Evolutionary conservation across 2,113 vertebrate species (phyloP).

Genomic region (Smithornis capensis): DNA sequence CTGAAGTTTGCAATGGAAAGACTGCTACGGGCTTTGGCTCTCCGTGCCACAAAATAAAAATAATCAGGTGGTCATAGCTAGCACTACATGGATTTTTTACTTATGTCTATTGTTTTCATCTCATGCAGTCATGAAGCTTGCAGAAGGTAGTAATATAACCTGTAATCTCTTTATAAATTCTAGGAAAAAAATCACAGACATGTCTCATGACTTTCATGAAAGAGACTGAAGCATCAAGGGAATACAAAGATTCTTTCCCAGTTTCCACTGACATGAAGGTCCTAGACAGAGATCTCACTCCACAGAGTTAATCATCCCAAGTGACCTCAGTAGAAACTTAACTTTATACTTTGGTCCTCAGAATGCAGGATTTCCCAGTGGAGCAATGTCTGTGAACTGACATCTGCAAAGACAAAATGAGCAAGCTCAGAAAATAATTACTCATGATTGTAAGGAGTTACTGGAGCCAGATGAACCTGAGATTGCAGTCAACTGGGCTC

Average conservation of each 20-base stretch:
- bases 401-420: neutral
- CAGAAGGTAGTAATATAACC: neutral
- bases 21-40: neutral
- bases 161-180: neutral
- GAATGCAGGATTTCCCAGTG: neutral
- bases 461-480: neutral
- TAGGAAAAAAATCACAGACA: neutral
- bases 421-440: neutral
- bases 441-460: fast-evolving
- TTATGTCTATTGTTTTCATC: neutral
- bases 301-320: neutral
- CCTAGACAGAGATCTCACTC: neutral
- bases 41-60: neutral
- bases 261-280: neutral
- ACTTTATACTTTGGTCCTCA: neutral
- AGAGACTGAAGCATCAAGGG: neutral
- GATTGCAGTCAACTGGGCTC: neutral
- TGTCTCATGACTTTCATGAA: neutral
- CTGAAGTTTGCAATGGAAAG: neutral
- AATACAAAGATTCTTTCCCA: neutral
- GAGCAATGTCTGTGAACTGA: neutral
- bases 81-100: neutral
- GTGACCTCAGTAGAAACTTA: neutral
- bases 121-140: neutral
- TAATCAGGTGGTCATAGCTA: neutral